A percentile compares a stretch with the other conserved stretches of the same genome.
These are phyloP conservation scores for Chionomys nivalis DNA, from an alignment of 2,113 vertebrate genomes.

Conservation along the genomic window DNA sequence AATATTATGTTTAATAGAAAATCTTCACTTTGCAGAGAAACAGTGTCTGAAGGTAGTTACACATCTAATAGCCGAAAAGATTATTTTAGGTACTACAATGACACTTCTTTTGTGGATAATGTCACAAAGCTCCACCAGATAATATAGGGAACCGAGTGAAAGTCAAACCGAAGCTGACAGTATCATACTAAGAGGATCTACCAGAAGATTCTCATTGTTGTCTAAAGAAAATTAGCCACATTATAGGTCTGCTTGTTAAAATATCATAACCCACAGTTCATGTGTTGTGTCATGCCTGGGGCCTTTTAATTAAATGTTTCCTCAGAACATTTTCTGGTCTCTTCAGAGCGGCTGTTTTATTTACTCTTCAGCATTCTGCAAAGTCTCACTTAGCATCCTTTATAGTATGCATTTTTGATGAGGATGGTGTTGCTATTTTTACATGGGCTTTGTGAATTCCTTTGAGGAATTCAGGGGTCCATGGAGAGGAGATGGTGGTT, in stretches of 20 bases:
- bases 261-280: conserved; percentile 26
- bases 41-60: background rate
- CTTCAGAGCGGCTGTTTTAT: conserved; percentile 67
- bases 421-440: conserved; percentile 62
- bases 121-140: background rate
- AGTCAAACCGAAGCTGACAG: background rate
- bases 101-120: conserved; percentile 18
- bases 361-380: conserved; percentile 65
- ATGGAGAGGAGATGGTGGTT: background rate
- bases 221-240: conserved; percentile 39
- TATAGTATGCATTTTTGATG: conserved; percentile 61
- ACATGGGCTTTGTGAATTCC: conserved; percentile 68
- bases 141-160: background rate
- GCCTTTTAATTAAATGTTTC: conserved; percentile 54
- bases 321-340: conserved; percentile 6
- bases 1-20: conserved; percentile 35
- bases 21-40: conserved; percentile 38
- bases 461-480: conserved; percentile 65
- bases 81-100: conserved; percentile 5
- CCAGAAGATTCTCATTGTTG: background rate
- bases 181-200: background rate
- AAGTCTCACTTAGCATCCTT: conserved; percentile 64
- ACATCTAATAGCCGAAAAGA: background rate
- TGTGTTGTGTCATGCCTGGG: background rate
- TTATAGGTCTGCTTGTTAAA: conserved; percentile 31